These are phyloP conservation scores for Illadopsis cleaveri DNA, from an alignment of 2,113 vertebrate genomes.

Conservation along the genomic window DNA sequence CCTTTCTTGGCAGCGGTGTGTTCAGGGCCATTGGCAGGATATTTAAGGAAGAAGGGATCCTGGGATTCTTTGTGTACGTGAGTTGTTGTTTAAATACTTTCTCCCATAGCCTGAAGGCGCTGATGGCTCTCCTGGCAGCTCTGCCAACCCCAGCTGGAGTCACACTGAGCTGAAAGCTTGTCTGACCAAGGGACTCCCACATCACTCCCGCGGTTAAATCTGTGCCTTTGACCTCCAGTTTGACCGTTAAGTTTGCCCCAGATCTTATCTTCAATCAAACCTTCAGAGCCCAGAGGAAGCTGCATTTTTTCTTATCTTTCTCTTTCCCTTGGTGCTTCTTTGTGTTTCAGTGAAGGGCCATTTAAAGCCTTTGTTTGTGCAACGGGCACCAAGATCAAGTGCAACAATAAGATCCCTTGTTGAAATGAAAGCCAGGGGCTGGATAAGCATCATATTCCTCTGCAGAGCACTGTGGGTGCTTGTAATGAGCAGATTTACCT, in stretches of 20 bases:
- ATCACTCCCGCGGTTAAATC: neutral
- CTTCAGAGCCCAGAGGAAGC: neutral
- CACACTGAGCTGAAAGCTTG: neutral
- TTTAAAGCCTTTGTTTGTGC: conserved; percentile 29
- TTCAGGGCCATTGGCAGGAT: conserved; percentile 83
- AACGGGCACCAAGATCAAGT: neutral
- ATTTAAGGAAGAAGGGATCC: conserved; percentile 86
- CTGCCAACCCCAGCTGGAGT: neutral
- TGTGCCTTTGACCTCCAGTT: neutral
- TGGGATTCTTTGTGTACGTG: conserved; percentile 90
- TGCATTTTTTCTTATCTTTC: neutral
- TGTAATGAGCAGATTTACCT: neutral
- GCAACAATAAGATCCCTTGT: neutral
- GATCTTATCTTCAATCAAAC: conserved; percentile 4
- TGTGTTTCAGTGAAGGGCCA: neutral
- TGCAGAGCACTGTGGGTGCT: neutral
- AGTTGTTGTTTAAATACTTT: conserved; percentile 59
- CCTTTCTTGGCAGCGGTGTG: conserved; percentile 74
- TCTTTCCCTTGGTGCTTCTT: neutral
- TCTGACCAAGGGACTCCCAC: neutral
- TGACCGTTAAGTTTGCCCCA: neutral
- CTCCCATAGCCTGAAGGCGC: neutral
- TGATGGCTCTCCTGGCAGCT: neutral
- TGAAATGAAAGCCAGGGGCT: conserved; percentile 5
- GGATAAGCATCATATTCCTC: neutral